Conservation (phyloP, 2,888 invertebrate genomes). For the Lottia scabra region DNA sequence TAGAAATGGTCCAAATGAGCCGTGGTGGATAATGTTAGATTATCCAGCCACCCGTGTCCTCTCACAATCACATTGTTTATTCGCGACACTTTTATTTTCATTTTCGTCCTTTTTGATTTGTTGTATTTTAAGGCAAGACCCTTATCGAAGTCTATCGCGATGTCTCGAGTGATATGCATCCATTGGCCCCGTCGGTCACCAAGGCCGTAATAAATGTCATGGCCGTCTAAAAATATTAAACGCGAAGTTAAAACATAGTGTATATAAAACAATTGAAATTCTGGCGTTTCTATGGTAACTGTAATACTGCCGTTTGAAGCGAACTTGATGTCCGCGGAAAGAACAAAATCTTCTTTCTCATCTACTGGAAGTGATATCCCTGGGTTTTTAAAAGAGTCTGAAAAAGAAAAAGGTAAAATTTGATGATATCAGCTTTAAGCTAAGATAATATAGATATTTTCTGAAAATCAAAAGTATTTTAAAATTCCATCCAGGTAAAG, state of each 20-base stretch:
- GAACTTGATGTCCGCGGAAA: constrained; percentile 77
- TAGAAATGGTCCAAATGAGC: constrained; percentile 93
- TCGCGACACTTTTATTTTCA: constrained; percentile 41
- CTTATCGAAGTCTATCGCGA: constrained; percentile 91
- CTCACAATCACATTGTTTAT: constrained; percentile 56
- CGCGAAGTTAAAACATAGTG: constrained; percentile 85
- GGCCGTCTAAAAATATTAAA: constrained; percentile 78
- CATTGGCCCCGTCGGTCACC: constrained; percentile 73
- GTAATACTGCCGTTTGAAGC: constrained; percentile 85
- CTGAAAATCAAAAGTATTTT: too few relatives aligned
- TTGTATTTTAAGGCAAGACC: constrained; percentile 73
- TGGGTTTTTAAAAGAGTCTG: constrained; percentile 63
- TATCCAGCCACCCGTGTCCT: constrained; percentile 65
- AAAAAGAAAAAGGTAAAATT: constrained; percentile 19
- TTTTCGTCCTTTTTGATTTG: constrained; percentile 44
- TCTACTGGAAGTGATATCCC: constrained; percentile 74
- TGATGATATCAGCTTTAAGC: too few relatives aligned
- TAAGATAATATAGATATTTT: too few relatives aligned
- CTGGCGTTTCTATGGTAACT: constrained; percentile 78
- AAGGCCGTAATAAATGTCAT: constrained; percentile 89
- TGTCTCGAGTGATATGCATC: constrained; percentile 86
- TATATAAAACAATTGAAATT: constrained; percentile 80
- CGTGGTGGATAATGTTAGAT: constrained; percentile 73
- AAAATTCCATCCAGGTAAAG: too few relatives aligned
- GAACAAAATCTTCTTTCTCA: constrained; percentile 78